Base-by-base conservation (phyloP, 1,140 invertebrate genomes). In the Drosophila kohkoa region DNA sequence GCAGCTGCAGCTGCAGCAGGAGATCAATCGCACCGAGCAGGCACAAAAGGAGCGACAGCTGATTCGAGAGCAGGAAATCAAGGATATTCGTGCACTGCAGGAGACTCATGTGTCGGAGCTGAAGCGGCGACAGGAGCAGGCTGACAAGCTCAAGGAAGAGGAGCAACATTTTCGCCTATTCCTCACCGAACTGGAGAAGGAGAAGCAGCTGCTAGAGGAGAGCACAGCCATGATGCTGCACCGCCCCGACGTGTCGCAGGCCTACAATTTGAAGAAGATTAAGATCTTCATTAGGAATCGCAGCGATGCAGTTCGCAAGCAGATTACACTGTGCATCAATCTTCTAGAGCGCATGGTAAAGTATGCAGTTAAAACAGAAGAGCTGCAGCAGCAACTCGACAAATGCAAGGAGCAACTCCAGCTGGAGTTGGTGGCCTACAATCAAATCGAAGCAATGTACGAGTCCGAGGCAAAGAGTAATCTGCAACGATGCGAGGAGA, bases 1-100 rank as follows among this genome's bases (percentile, higher is more conserved):
- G 20, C 81, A 90, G n/a, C 15, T 92, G n/a, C 79, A 82, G 46
- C 49, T 94, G n/a, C 91, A 93, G 73, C 86, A 92, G 43, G 88
- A 92, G 54, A 70, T 83, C 6, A 70, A 59, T 15, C 89, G 83
- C 35, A 82, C 82, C 0, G 91, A 92, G 48, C 54, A 77, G 71
- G 65, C 76, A 0, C 83, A 91, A n/a, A 85, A 79, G 45, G 79
- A 91, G 62, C 82, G 86, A 1, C 85, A 91, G 51, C 55, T 73
- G 10, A 81, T 92, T 11, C 82, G 90, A 0, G 92, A 92, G 38
- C 64, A 90, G 54, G 88, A 92, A 72, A 62, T 92, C 0, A 74
- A 73, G 5, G 81, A 92, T 10, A 74, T 92, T 10, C 79, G 90
- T 0, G 68, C 64, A 0, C 62, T 92, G 8, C 92, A 92, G 58